Conservation (phyloP, 1,140 invertebrate genomes). For the Lutraria rhynchaena region DNA sequence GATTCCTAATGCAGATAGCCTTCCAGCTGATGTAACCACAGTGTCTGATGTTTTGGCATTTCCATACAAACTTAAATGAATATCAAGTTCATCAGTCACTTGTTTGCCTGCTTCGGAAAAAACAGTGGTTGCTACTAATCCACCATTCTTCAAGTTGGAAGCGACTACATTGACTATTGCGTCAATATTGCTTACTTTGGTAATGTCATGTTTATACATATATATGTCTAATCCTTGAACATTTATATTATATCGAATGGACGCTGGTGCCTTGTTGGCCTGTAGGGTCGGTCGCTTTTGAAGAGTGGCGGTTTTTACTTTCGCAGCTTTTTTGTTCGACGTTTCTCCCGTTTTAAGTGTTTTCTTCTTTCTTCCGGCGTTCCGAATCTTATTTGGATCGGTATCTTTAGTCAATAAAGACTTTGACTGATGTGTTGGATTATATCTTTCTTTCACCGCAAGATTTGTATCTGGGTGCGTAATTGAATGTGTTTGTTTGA, state of each 20-base stretch:
- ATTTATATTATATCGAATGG: conserved; percentile 45
- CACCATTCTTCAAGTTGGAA: conserved; percentile 17
- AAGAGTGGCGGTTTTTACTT: conserved; percentile 1
- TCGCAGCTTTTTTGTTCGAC: not conserved
- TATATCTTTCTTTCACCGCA: conserved; percentile 47
- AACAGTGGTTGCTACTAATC: not conserved
- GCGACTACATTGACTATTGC: conserved; percentile 43
- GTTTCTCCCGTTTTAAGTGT: not conserved
- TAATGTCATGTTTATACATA: conserved; percentile 54
- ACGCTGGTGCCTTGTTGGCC: conserved; percentile 2
- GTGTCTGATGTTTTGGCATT: conserved; percentile 24
- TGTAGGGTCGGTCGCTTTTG: conserved; percentile 25
- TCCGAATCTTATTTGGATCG: conserved; percentile 4
- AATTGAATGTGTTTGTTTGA: conserved; percentile 8
- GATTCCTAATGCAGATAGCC: conserved; percentile 32
- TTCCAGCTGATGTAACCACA: conserved; percentile 54
- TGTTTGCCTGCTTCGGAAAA: conserved; percentile 48
- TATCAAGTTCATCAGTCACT: conserved; percentile 25
- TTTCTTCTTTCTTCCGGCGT: not conserved
- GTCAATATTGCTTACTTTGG: conserved; percentile 49
- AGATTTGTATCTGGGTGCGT: conserved; percentile 52
- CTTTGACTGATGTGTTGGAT: conserved; percentile 19
- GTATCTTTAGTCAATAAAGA: conserved; percentile 36
- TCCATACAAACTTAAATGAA: conserved; percentile 45
- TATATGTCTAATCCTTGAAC: conserved; percentile 47